Conservation (phyloP, 2,797 vertebrate genomes). For the Natrix natrix region DNA sequence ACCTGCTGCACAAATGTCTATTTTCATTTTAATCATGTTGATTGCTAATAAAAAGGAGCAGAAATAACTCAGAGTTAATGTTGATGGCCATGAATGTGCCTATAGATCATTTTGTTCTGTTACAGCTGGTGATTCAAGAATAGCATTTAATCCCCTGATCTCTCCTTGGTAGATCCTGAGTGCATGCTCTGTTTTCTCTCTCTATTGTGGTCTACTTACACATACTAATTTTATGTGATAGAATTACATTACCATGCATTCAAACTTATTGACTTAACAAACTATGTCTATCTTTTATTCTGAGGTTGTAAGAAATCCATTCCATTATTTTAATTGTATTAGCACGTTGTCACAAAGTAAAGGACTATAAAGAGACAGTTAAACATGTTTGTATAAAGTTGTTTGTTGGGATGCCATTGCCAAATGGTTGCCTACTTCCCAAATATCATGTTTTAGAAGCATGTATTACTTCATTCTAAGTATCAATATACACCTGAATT, state of each 20-base stretch:
- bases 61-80: not conserved
- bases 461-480: not conserved
- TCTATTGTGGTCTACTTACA: not conserved
- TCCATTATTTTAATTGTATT: constrained; percentile 10
- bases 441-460: not conserved
- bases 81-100: not conserved
- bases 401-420: not conserved
- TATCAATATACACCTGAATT: not conserved
- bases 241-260: not conserved
- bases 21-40: constrained; percentile 29
- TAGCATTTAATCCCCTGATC: not conserved
- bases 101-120: not conserved
- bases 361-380: not conserved
- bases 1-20: not conserved
- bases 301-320: not conserved
- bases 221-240: not conserved
- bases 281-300: not conserved
- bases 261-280: not conserved
- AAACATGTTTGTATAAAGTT: not conserved
- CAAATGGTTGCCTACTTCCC: not conserved
- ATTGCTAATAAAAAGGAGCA: not conserved
- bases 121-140: not conserved
- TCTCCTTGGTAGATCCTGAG: not conserved
- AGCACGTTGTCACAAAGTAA: not conserved
- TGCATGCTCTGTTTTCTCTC: not conserved